Base-by-base conservation (phyloP, 2,888 invertebrate genomes). In the Sminthurinus aureus region DNA sequence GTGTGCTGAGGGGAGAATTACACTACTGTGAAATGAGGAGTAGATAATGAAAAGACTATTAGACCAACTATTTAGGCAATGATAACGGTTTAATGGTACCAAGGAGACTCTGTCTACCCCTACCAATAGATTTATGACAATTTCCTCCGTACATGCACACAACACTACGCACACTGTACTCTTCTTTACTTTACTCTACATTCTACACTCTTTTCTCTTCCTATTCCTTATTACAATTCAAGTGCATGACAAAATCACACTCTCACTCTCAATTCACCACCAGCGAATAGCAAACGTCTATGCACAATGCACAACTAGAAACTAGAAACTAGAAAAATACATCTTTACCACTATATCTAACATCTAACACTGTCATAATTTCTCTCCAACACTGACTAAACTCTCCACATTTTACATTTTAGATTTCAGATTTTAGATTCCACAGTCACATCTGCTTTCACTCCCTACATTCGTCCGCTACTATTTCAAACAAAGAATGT, bases 41-140 rank as follows among this genome's bases (percentile, higher is more conserved):
- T 82, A 87, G 85, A 85, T 87, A 85, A 86, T 85, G 86, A 87
- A 87, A 87, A 84, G 84, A 84, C 87, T 86, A 86, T 87, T 86
- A 86, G 84, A 84, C 79, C 74, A 84, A 86, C 87, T 87, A 87
- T 87, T 87, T 87, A 87, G 86, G 76, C 78, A 86, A 87, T 87
- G 87, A 87, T 87, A 87, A 87, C 86, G 87, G 86, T 87, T 87
- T 87, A 87, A 87, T 87, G 87, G 86, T 84, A 84, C 87, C 85
- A 84, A 80, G 81, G 86, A 86, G 87, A 84, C 86, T 84, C 83
- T 1, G 83, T 82, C 58, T 82, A 84, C 85, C 84, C 84, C 85
- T 79, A 83, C 84, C 83, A 84, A 79, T 67, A 84, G 84, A 86
- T 87, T 87, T 87, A 87, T 87, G 86, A 85, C 83, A 84, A 78